Evolutionary conservation across 2,888 invertebrate species (phyloP), one percentile per base, ranked within the genome.

Genomic region (Acleris sparsana): DNA sequence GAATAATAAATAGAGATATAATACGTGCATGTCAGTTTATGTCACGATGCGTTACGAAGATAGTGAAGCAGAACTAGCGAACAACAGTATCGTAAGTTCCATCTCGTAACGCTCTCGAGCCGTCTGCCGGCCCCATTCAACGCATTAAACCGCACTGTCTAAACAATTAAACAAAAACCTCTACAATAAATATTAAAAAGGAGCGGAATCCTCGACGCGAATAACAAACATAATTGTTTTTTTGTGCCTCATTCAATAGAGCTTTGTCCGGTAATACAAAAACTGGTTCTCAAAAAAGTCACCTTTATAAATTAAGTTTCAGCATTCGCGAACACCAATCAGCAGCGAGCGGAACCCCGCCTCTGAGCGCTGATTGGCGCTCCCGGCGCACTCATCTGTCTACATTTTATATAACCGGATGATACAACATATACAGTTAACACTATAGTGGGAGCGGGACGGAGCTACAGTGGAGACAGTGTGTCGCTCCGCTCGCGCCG

Each of bases 371-470:
- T 80, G 70, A 92, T 92, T 92, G 92, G 92, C 69, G 66, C 75
- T 65, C 63, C 67, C 71, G 72, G 69, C 70, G 75, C 82, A 85
- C 86, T 83, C 84, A 83, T 82, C 90, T 91, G 86, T 87, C 86
- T 85, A 91, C 91, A 92, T 88, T 92, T 92, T 92, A 91, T 91
- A 92, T 92, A 92, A 89, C 90, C 87, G 85, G 85, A 86, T 90
- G 92, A 92, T 93, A 92, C 92, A 92, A 90, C 89, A 91, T 91
- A 90, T 92, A 92, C 92, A 92, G 91, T 92, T 89, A 89, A 87
- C 87, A 88, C 79, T 88, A 79, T 79, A 81, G 89, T 69, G 82
- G 48, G 87, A 91, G 78, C 72, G 85, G 75, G 92, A 91, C 72
- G 77, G 80, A 73, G 82, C 72, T 81, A 85, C 69, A 77, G 79